phyloP scores from a whole-genome alignment of 2,113 vertebrate species.

The Suricata suricatta region DNA sequence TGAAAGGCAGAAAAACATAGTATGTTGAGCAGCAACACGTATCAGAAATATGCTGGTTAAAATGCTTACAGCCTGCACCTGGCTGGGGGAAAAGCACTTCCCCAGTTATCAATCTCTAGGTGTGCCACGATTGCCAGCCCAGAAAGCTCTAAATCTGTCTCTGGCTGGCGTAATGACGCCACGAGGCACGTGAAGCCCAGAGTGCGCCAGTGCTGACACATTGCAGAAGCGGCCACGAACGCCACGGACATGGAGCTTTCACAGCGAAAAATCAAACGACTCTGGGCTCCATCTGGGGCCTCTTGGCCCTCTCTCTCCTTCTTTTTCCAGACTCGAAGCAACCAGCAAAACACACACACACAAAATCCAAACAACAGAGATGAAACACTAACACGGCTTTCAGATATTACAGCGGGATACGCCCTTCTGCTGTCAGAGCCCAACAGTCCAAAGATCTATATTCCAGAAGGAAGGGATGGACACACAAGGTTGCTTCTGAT shows the following conservation, averaged over 20 bases:
- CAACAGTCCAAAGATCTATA: background rate
- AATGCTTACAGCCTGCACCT: background rate
- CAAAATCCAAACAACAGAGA: background rate
- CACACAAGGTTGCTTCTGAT: background rate
- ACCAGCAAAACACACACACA: background rate
- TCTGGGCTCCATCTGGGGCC: background rate
- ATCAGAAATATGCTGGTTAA: background rate
- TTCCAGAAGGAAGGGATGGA: background rate
- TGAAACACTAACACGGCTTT: background rate
- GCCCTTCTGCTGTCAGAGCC: background rate
- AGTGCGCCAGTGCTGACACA: accelerated
- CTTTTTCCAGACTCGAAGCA: background rate
- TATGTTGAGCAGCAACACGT: accelerated
- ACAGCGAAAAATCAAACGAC: accelerated
- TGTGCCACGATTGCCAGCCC: background rate
- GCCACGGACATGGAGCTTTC: accelerated
- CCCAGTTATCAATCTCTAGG: background rate
- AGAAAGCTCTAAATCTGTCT: background rate
- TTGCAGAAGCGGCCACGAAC: accelerated
- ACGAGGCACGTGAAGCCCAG: accelerated
- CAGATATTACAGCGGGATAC: too few relatives aligned
- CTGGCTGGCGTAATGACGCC: background rate
- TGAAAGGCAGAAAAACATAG: background rate
- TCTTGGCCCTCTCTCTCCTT: background rate
- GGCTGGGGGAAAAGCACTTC: background rate